phyloP scores from a whole-genome alignment of 2,797 vertebrate genomes.

The Dipus sagitta region DNA sequence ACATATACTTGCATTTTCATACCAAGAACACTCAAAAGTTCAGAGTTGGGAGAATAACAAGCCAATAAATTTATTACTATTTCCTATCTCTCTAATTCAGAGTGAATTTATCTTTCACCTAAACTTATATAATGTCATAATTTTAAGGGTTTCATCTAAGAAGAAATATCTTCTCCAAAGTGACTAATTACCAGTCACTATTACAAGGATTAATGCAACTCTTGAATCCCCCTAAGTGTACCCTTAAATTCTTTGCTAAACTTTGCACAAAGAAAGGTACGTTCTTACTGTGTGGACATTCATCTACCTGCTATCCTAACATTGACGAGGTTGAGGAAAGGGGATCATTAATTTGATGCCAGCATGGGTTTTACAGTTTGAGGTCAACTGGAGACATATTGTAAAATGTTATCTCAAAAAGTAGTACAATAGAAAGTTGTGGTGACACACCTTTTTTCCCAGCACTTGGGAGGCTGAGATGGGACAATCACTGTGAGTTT shows the following conservation, averaged over 20 bases:
- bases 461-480: too few species aligned
- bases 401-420: not conserved
- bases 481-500: too few species aligned
- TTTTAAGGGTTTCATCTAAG: not conserved
- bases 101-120: not conserved
- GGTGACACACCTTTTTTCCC: too few species aligned
- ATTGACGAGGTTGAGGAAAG: fast-evolving
- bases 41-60: not conserved
- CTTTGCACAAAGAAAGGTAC: not conserved
- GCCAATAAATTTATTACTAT: not conserved
- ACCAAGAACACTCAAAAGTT: not conserved
- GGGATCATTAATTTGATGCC: not conserved
- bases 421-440: not conserved
- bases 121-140: not conserved
- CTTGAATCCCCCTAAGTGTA: not conserved
- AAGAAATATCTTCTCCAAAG: not conserved
- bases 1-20: fast-evolving
- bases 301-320: not conserved
- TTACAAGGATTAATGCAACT: not conserved
- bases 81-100: not conserved
- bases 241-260: not conserved
- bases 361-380: not conserved
- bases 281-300: not conserved
- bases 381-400: not conserved
- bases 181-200: not conserved